These are phyloP conservation scores for Teinopalpus imperialis DNA, from an alignment of 2,888 invertebrate species.

Conservation along the genomic window DNA sequence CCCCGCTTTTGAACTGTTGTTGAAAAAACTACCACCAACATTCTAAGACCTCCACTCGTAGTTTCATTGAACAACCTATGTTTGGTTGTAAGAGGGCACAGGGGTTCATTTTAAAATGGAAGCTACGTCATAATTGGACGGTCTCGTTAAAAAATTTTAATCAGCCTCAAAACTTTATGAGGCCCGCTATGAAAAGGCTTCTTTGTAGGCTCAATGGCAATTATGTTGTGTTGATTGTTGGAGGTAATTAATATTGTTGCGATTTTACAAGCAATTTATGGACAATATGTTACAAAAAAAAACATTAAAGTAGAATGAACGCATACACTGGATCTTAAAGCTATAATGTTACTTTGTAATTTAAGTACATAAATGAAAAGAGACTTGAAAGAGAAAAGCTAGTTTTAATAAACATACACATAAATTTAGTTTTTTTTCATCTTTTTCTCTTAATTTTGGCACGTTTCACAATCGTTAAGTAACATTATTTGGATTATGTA, in stretches of 20 bases:
- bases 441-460: no score
- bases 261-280: conserved; percentile 29
- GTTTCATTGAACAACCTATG: conserved; percentile 19
- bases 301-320: neutral
- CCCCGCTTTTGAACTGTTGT: conserved; percentile 62
- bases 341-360: conserved; percentile 3
- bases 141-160: conserved; percentile 71
- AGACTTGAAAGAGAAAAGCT: no score
- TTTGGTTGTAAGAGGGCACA: conserved; percentile 25
- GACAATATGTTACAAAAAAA: neutral
- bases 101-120: conserved; percentile 38
- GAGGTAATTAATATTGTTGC: conserved; percentile 40
- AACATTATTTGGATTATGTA: no score
- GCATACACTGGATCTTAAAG: neutral
- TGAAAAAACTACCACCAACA: conserved; percentile 40
- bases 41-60: conserved; percentile 26
- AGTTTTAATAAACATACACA: no score
- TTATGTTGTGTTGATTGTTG: conserved; percentile 50
- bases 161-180: conserved; percentile 69
- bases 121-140: conserved; percentile 55
- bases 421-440: no score
- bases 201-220: conserved; percentile 60
- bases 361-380: no score
- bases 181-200: conserved; percentile 59
- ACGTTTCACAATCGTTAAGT: no score